Evolutionary conservation across 1,140 invertebrate species (phyloP).

Genomic region (Triops cancriformis): DNA sequence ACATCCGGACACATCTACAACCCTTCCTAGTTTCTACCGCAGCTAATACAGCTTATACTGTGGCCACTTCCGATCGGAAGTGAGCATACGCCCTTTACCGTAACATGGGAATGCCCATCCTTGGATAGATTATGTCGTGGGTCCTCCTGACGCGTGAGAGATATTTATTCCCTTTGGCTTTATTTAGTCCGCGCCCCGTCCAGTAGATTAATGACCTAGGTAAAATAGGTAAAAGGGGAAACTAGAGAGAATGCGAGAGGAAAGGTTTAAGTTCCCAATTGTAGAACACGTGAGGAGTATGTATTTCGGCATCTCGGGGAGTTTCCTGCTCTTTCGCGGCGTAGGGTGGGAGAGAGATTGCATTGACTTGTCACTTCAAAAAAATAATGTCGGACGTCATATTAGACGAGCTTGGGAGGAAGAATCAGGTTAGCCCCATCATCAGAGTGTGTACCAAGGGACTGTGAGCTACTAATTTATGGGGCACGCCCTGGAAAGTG

Average conservation of each 20-base stretch:
- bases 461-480: slow-evolving; percentile 10
- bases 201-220: slow-evolving; percentile 1
- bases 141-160: background rate
- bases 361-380: no score
- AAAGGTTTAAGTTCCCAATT: background rate
- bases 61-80: slow-evolving; percentile 3
- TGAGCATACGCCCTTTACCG: slow-evolving; percentile 12
- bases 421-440: background rate
- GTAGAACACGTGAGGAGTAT: background rate
- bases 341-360: background rate
- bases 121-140: background rate
- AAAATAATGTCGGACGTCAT: no score
- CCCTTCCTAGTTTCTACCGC: background rate
- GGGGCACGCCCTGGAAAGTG: slow-evolving; percentile 3
- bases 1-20: background rate
- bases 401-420: no score
- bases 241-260: background rate
- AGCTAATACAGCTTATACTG: slow-evolving; percentile 11
- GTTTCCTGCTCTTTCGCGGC: background rate
- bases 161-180: background rate
- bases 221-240: background rate
- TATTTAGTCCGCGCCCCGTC: slow-evolving; percentile 8
- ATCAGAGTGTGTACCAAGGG: background rate
- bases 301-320: background rate
- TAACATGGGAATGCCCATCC: slow-evolving; percentile 9